phyloP scores from a whole-genome alignment of 2,888 invertebrate species.

The Rhaphigaster nebulosa region DNA sequence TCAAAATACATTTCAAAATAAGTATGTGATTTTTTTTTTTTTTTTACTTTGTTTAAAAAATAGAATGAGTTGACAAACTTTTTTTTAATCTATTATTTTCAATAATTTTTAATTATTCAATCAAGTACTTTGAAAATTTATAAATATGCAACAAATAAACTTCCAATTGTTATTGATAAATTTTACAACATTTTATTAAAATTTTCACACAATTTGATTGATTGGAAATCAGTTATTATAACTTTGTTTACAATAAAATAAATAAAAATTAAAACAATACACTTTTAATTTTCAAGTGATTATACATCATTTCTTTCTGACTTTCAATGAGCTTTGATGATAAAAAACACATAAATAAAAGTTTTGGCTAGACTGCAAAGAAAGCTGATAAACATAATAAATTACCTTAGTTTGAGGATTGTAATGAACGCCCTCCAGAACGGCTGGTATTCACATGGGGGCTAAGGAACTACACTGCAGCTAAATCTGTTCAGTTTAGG shows the following conservation, averaged over 20 bases:
- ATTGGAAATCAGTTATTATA: not conserved
- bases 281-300: not conserved
- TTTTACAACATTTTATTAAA: not conserved
- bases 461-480: constrained; percentile 57
- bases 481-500: constrained; percentile 54
- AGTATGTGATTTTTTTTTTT: not conserved
- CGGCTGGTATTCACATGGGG: constrained; percentile 54
- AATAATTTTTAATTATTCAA: not conserved
- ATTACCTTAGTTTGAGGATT: constrained; percentile 52
- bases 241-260: not conserved
- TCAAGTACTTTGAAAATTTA: not conserved
- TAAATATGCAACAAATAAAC: not conserved
- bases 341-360: not conserved
- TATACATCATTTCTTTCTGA: not conserved
- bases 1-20: not conserved
- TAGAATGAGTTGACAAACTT: not conserved
- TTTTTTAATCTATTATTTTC: not conserved
- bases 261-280: not conserved
- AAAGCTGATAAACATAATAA: constrained; percentile 30
- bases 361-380: not conserved
- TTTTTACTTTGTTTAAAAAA: not conserved
- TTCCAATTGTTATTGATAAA: not conserved
- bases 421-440: constrained; percentile 38
- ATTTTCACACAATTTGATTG: not conserved
- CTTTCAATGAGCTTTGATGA: not conserved